Evolutionary conservation across 2,888 invertebrate species (phyloP), one percentile per base, ranked within the genome.

Genomic region (Luperina nickerlii): DNA sequence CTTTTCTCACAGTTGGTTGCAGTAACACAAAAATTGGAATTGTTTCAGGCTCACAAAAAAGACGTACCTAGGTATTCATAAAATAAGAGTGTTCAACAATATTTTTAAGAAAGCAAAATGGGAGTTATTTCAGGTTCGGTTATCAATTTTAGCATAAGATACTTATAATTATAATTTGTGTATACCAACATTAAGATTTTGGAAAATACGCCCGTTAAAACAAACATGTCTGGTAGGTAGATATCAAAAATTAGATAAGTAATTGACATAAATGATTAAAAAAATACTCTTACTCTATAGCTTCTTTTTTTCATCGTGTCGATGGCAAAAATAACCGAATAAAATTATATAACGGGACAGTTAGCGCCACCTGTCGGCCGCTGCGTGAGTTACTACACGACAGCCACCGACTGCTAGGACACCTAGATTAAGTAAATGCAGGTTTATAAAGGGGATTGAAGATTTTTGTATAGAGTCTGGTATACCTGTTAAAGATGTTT

Each of bases 321-420:
- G 9, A 9, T 42, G 9, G 42, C 42, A 42, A 9, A 42, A 42
- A 42, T 42, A 42, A 42, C 42, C 42, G 42, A 45, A 45, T n/a
- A n/a, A n/a, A n/a, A n/a, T n/a, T n/a, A n/a, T n/a, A n/a, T n/a
- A 85, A 82, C 86, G 68, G 60, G 38, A 79, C 86, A 54, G 54
- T 54, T 62, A 86, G 74, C 83, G 85, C 85, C 85, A 85, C 71
- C 84, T 84, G 73, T 78, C 83, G 84, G 71, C 45, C 63, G 15
- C 42, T 60, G 70, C 67, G 83, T 70, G 83, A 86, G 83, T 86
- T 79, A 86, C 74, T 71, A 62, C 45, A 42, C 32, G 74, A 68
- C 27, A 70, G 48, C 48, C 60, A 42, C 48, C 65, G 48, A 76
- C 81, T 75, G 74, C 72, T 83, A 57, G 66, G 69, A 67, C 70